A percentile compares a stretch with the other conserved stretches of the same genome.
Conservation (phyloP, 2,797 vertebrate species). For the Parotocinclus haroldoi region DNA sequence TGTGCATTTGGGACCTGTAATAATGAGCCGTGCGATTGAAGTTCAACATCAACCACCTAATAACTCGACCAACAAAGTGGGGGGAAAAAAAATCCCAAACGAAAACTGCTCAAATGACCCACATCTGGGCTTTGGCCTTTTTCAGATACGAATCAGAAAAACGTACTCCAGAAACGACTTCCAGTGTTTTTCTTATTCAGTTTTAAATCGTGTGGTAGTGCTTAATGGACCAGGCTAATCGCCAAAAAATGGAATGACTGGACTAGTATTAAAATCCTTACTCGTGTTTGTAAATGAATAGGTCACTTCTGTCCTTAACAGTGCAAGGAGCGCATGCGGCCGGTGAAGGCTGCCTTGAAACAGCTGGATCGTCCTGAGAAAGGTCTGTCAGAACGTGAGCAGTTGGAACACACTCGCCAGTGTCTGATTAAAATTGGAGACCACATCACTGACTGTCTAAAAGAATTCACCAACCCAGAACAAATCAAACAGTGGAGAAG, state of each 20-base stretch:
- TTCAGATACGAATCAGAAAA: no score
- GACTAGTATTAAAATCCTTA: background rate
- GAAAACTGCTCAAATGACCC: no score
- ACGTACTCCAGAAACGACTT: no score
- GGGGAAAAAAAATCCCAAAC: no score
- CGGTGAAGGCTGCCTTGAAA: constrained; percentile 95
- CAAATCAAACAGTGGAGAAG: constrained; percentile 98
- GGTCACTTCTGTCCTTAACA: constrained; percentile 55
- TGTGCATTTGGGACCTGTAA: no score
- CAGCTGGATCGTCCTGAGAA: constrained; percentile 96
- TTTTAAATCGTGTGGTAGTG: no score
- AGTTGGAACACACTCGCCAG: constrained; percentile 94
- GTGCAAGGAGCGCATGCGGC: constrained; percentile 98
- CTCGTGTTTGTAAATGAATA: background rate
- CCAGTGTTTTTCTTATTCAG: no score
- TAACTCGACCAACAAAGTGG: no score
- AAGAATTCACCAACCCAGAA: constrained; percentile 93
- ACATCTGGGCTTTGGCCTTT: no score
- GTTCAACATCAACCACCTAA: no score
- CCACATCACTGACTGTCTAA: constrained; percentile 96
- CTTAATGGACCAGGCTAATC: no score
- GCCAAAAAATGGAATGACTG: background rate
- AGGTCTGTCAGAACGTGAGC: constrained; percentile 94
- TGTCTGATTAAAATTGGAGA: constrained; percentile 98
- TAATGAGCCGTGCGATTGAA: no score